These are phyloP conservation scores for Thunnus maccoyii DNA, from an alignment of 2,113 vertebrate species.

Conservation along the genomic window DNA sequence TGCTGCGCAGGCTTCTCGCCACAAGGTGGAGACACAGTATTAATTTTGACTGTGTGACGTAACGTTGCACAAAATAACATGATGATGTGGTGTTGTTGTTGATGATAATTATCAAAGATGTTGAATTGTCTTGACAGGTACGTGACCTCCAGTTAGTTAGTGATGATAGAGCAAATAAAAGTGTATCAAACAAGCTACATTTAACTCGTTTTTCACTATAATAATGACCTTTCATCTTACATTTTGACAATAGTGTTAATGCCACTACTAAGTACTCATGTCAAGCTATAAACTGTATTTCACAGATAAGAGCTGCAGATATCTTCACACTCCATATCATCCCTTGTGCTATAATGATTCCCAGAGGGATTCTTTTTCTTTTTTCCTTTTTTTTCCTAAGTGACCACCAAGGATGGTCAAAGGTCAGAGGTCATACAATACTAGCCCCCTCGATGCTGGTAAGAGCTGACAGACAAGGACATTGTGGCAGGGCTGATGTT, in stretches of 20 bases:
- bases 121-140: no score
- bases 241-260: no score
- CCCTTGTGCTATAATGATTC: not conserved
- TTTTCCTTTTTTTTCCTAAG: not conserved
- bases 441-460: not conserved
- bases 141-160: no score
- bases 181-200: no score
- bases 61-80: not conserved
- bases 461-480: not conserved
- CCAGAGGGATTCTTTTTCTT: not conserved
- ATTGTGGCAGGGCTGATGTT: not conserved
- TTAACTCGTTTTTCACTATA: no score
- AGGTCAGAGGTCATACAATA: slow-evolving; percentile 13
- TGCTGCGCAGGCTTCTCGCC: slow-evolving; percentile 7
- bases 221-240: no score
- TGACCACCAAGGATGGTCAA: not conserved
- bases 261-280: no score
- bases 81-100: not conserved
- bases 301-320: no score
- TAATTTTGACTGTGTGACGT: not conserved
- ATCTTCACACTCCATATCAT: no score
- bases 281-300: no score
- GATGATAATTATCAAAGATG: no score
- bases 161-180: no score
- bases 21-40: slow-evolving; percentile 59